Evolutionary conservation across 1,140 invertebrate species (phyloP), one percentile per base, ranked within the genome.

Genomic region (Drepana arcuata): DNA sequence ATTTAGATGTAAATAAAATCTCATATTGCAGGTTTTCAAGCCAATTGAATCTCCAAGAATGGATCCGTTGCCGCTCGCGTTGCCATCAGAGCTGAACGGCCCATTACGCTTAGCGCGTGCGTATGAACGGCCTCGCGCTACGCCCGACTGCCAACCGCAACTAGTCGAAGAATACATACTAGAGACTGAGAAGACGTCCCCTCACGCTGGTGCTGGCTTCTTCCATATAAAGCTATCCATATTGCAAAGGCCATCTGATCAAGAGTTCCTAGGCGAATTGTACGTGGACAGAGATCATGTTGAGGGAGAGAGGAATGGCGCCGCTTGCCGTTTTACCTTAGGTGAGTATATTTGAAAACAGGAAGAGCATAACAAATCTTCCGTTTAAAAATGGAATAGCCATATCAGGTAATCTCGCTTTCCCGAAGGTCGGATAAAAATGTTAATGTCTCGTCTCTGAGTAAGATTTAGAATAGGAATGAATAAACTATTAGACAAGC

Each of bases 151-250:
- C 75, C 88, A 89, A 40, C 91, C 92, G 14, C 90, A 93, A 60
- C 74, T 95, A 25, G 89, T 95, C 32, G 95, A 96, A 79, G 94
- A 96, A 67, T 95, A 95, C 71, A 90, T 93, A 31, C 83, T 97
- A 45, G 94, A 96, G 66, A 92, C 93, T 24, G 93, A 94, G 50
- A 86, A 88, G 14, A 82, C 86, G 1, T 79, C 81, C 2, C 83
- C 84, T 0, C 77, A 83, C 7, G 66, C 80, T 0, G 71, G 82
- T 1, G 62, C 74, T 9, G 86, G 90, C 12, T 87, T 93, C 47
- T 92, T 94, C 81, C 90, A 94, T 71, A 94, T 95, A 59, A 93
- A 93, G 68, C 85, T 97, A 18, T 92, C 92, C 24, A 94, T 96
- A 64, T 83, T 92, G 37, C 93, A 95, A 81, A 86, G 94, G 69